Percentiles rank a stretch among this genome's conserved stretches.
These are phyloP conservation scores for Enteromius trimaculatus DNA, from an alignment of 2,797 vertebrate genomes.

Conservation along the genomic window DNA sequence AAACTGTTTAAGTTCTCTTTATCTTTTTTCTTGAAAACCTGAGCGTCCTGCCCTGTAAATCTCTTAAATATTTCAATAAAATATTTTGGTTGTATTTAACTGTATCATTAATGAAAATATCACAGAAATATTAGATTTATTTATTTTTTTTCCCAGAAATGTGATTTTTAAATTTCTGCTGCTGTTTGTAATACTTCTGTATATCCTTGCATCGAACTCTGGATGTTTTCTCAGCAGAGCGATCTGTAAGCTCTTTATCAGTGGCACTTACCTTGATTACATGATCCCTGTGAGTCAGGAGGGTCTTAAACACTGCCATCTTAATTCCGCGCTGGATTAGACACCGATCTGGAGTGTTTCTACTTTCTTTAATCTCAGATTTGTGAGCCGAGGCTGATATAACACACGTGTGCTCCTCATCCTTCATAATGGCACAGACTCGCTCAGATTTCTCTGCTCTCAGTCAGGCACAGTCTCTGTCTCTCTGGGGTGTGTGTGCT, in stretches of 20 bases:
- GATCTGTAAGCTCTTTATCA: slow-evolving; percentile 55
- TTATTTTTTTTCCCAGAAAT: neutral
- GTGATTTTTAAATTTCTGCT: no score
- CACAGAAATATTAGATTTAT: neutral
- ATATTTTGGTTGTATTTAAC: slow-evolving; percentile 37
- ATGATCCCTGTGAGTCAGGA: slow-evolving; percentile 11
- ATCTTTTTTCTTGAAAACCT: slow-evolving; percentile 15
- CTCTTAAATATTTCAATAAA: slow-evolving; percentile 42
- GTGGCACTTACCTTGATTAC: slow-evolving; percentile 57
- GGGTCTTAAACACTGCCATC: neutral
- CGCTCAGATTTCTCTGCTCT: neutral
- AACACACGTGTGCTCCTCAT: neutral
- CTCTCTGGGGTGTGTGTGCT: neutral
- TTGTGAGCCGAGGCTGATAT: slow-evolving; percentile 38
- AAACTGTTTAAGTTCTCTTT: no score
- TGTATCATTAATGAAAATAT: neutral
- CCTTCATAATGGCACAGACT: neutral
- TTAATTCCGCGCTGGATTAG: slow-evolving; percentile 49
- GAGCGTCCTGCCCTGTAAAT: slow-evolving; percentile 26
- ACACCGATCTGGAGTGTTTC: slow-evolving; percentile 29
- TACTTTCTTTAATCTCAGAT: slow-evolving; percentile 45
- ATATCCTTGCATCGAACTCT: neutral
- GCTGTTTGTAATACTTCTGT: neutral
- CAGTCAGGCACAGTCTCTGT: neutral
- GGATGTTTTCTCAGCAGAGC: neutral